phyloP scores from a whole-genome alignment of 2,113 vertebrate species.

The Mus pahari region DNA sequence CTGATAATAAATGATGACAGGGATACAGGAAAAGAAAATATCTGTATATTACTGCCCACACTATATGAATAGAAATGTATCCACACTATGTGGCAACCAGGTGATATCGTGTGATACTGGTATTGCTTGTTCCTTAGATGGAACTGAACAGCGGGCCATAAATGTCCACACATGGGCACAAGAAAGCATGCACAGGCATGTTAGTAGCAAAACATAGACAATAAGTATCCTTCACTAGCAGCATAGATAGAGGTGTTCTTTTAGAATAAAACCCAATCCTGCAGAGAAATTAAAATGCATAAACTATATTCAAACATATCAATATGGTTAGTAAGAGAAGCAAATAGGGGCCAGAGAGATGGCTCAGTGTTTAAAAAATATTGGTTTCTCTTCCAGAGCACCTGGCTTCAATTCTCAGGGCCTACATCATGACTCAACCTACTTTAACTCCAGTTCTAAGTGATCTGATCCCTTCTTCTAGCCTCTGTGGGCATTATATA shows the following conservation, averaged over 20 bases:
- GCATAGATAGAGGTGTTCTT: not conserved
- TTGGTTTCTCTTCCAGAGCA: not conserved
- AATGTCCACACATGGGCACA: not conserved
- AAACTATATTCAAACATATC: not conserved
- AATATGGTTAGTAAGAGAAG: not conserved
- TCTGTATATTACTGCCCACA: not conserved
- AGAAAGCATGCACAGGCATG: not conserved
- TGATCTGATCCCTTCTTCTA: not conserved
- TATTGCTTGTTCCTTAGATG: not conserved
- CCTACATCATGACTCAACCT: not conserved
- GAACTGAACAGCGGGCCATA: not conserved
- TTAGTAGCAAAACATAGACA: not conserved
- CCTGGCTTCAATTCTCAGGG: not conserved
- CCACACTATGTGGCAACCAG: no score
- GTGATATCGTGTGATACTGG: not conserved
- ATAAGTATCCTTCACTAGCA: not conserved
- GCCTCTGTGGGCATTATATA: not conserved
- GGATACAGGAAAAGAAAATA: not conserved
- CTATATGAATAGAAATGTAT: not conserved
- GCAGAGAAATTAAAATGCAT: not conserved
- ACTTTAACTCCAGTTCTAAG: not conserved
- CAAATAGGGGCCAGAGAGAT: not conserved
- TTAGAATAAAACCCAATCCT: slow-evolving; percentile 29
- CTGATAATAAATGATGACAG: not conserved
- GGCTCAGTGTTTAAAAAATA: not conserved